Evolutionary conservation across 2,888 invertebrate species (phyloP), one percentile per base, ranked within the genome.

Genomic region (Mantis religiosa): DNA sequence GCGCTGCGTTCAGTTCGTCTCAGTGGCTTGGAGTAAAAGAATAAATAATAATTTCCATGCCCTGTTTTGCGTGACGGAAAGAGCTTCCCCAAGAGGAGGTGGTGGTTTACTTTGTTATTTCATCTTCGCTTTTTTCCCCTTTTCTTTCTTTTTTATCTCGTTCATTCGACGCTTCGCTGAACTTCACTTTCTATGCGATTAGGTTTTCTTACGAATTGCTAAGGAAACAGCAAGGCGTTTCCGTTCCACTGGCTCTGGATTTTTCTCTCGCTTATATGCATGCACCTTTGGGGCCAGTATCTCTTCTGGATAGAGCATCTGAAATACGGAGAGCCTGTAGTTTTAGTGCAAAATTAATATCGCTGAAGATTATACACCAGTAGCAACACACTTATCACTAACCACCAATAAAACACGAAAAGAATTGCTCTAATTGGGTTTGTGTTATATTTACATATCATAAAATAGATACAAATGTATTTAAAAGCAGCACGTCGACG

Each of bases 171-270:
- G 86, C 86, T 86, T 81, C 71, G 30, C 28, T 28, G 86, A 81
- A 81, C 30, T 71, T 81, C 86, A 86, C 86, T 86, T 86, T 86
- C 86, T 86, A 81, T 86, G 30, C 86, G 81, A 86, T 86, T 81
- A 81, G 86, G 28, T 86, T 81, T 86, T 81, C 54, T 86, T 54
- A 86, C 14, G 81, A 20, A 28, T 27, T 85, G n/a, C n/a, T 85
- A n/a, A 71, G 54, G 54, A 71, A 71, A 71, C 15, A 20, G 54
- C 20, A 71, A 71, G 54, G 54, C 15, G 54, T 71, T 71, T 71
- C 54, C 54, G 25, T 71, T 71, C 3, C 54, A 71, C 54, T 71
- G 54, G 25, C 25, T 25, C 54, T 71, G 54, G 25, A 20, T 71
- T 25, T 20, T 71, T 15, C 54, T 71, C 54, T 71, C 54, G 25